Conservation (phyloP, 2,113 vertebrate genomes). For the Dicerorhinus sumatrensis region DNA sequence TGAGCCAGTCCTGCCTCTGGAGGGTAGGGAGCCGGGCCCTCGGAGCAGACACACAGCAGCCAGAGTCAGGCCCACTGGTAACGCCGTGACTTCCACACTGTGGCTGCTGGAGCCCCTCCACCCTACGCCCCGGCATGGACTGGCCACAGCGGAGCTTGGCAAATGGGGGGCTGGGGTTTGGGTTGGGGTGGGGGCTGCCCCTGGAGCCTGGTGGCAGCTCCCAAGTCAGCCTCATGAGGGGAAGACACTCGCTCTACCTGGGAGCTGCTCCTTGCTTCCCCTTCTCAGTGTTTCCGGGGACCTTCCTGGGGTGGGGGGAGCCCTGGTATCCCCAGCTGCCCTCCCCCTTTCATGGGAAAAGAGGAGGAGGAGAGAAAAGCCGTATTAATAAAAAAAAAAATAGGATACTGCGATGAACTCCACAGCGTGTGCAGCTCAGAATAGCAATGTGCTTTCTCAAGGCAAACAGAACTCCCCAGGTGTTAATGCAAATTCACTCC, state of each 20-base stretch:
- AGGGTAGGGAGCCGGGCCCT: no score
- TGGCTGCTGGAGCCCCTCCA: not conserved
- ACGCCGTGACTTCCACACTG: not conserved
- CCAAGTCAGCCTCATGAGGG: not conserved
- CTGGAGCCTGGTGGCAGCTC: not conserved
- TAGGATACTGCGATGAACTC: conserved; percentile 54
- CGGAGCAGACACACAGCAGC: not conserved
- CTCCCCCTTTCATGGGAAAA: conserved; percentile 13
- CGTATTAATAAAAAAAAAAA: conserved; percentile 68
- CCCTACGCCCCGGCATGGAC: accelerated
- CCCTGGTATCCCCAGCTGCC: conserved; percentile 60
- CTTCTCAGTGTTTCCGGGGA: not conserved
- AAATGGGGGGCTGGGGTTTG: not conserved
- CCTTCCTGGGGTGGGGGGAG: conserved; percentile 30
- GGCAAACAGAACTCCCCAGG: conserved; percentile 82
- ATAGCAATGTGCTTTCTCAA: conserved; percentile 82
- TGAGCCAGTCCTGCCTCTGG: not conserved
- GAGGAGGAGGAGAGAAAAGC: conserved; percentile 66
- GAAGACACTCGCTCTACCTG: no score
- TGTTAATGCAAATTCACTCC: conserved; percentile 82
- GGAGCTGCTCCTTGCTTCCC: not conserved
- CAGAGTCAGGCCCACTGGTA: not conserved
- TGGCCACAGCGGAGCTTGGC: not conserved
- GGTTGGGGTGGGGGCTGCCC: not conserved
- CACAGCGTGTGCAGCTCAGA: conserved; percentile 69